Conservation (phyloP, 2,797 vertebrate species). For the Clarias fuscus region DNA sequence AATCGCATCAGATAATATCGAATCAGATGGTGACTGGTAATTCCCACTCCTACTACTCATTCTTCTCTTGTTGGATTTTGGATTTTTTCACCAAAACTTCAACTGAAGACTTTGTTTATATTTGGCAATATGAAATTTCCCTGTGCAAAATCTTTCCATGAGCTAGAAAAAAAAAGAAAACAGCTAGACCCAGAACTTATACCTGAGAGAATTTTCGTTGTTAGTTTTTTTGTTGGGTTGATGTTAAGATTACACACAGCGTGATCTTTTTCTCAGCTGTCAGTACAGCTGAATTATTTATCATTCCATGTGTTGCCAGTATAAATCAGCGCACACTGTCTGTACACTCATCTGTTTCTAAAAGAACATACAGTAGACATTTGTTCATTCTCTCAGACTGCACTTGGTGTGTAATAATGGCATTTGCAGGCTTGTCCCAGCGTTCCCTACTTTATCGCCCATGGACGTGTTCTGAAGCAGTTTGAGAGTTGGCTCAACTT, state of each 20-base stretch:
- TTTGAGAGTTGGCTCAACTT: neutral
- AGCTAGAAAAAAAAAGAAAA: neutral
- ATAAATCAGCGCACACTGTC: neutral
- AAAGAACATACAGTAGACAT: neutral
- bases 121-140: too few relatives aligned
- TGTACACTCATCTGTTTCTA: neutral
- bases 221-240: neutral
- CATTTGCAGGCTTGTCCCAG: neutral
- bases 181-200: neutral
- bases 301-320: constrained; percentile 23
- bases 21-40: too few relatives aligned
- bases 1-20: too few relatives aligned
- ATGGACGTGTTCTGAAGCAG: neutral
- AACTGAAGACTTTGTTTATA: too few relatives aligned
- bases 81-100: too few relatives aligned
- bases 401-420: neutral
- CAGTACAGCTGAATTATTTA: constrained; percentile 35
- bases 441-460: neutral
- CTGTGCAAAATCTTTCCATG: too few relatives aligned
- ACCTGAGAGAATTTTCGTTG: neutral
- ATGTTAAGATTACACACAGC: constrained; percentile 15
- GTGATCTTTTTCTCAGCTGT: constrained; percentile 17
- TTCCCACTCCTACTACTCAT: neutral
- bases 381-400: neutral
- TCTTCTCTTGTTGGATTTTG: neutral